These are phyloP conservation scores for Cyclina sinensis DNA, from an alignment of 1,140 invertebrate species.

Conservation along the genomic window DNA sequence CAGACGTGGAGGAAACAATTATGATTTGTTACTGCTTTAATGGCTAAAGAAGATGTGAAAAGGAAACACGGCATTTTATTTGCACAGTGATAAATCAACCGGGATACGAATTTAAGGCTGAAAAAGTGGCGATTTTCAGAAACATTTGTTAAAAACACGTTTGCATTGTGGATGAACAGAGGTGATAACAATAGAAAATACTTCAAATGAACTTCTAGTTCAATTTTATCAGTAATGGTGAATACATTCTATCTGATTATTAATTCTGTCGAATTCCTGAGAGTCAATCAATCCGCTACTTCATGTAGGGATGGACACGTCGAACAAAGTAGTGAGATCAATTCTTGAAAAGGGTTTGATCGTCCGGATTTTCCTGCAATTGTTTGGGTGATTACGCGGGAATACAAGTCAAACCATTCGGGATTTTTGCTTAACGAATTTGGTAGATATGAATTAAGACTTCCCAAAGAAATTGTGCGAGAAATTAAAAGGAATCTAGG, in stretches of 20 bases:
- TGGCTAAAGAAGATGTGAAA: constrained; percentile 59
- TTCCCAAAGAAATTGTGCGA: not conserved
- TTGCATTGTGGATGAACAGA: not conserved
- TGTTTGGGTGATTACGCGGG: constrained; percentile 12
- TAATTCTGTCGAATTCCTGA: constrained; percentile 9
- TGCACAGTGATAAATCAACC: constrained; percentile 45
- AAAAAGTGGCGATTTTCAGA: constrained; percentile 34
- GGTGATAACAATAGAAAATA: constrained; percentile 25
- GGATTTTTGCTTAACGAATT: constrained; percentile 30
- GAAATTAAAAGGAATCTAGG: not conserved
- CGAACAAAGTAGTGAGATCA: constrained; percentile 22
- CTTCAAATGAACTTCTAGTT: constrained; percentile 1
- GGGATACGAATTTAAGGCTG: constrained; percentile 4
- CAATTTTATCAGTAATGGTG: not conserved
- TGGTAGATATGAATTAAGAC: constrained; percentile 50
- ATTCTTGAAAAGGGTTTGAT: constrained; percentile 18
- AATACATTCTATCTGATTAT: constrained; percentile 19
- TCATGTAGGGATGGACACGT: not conserved
- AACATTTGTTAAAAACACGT: constrained; percentile 43
- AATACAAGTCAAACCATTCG: constrained; percentile 20
- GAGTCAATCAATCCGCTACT: constrained; percentile 43
- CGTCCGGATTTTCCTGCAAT: constrained; percentile 47
- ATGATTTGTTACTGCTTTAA: constrained; percentile 55
- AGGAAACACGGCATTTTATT: constrained; percentile 43
- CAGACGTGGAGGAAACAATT: constrained; percentile 52